Evolutionary conservation across 1,140 invertebrate species (phyloP), one percentile per base, ranked within the genome.

Genomic region (Thaumatotibia leucotreta): DNA sequence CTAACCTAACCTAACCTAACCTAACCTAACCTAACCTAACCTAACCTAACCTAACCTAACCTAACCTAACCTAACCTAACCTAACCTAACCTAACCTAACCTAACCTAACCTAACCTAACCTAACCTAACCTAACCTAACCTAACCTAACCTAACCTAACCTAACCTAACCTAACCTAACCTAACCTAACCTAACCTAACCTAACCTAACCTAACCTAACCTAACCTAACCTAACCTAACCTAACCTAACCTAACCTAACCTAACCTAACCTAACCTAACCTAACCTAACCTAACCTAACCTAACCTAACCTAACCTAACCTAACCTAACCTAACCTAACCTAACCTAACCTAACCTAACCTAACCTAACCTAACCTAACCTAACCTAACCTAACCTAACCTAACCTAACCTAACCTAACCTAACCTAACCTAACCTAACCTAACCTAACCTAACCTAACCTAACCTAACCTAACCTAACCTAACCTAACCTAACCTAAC

Each of bases 151-250:
- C 27, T 29, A 29, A 29, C 27, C 27, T 29, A 29, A 29, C 27
- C 27, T 29, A 29, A 29, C 27, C 27, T 29, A 29, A 29, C 27
- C 27, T 29, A 29, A 29, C 27, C 27, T 29, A 29, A 29, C 27
- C 27, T 29, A 29, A 29, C 27, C 27, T 29, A 29, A 29, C 27
- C 27, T 31, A 31, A 31, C 31, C 31, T 31, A 31, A 31, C 31
- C 31, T 69, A 77, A 77, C 77, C 31, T 31, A 31, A 31, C 31
- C 31, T 31, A 31, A 31, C 31, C 31, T 31, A 31, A 31, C 31
- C 31, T 31, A 50, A 50, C 45, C 45, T 50, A 50, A 50, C 45
- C 45, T 22, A 50, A 50, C 45, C 45, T 50, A 50, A 50, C 45
- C 45, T 50, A 50, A 50, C 45, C 45, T 22, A 50, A 50, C 45